A percentile compares a stretch with the other conserved stretches of the same genome.
These are phyloP conservation scores for Drymonia ruficornis DNA, from an alignment of 2,888 invertebrate genomes.

Conservation along the genomic window DNA sequence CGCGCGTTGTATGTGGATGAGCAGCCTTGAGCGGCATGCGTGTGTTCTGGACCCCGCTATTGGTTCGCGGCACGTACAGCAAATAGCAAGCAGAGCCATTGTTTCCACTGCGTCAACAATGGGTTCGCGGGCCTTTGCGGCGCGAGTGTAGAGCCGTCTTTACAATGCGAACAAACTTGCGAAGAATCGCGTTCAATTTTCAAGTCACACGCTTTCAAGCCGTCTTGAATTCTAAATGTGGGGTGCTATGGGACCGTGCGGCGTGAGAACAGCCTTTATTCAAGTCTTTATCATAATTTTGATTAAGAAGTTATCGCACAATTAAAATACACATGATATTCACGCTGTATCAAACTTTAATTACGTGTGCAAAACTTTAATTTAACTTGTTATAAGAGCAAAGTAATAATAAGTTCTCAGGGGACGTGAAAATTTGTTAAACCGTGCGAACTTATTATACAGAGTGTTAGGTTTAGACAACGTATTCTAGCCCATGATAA, in stretches of 20 bases:
- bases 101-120: no score
- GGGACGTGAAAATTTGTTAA: background rate
- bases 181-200: conserved; percentile 34
- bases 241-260: background rate
- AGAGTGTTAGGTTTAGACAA: no score
- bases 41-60: no score
- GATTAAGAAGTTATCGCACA: background rate
- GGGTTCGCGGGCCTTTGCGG: no score
- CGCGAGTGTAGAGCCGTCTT: no score
- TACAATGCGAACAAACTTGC: conserved; percentile 35
- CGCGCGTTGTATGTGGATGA: no score
- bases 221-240: background rate
- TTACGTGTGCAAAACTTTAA: background rate
- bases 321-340: background rate
- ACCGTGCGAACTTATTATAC: background rate
- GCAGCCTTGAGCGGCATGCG: no score
- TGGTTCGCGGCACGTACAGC: conserved; percentile 34
- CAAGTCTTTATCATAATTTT: no score
- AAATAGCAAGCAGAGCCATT: no score
- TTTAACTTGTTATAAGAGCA: background rate
- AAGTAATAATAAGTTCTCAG: background rate
- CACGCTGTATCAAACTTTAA: background rate
- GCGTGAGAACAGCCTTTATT: background rate
- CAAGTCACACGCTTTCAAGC: conserved; percentile 21
- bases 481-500: no score